phyloP scores from a whole-genome alignment of 1,140 invertebrate genomes.

The Neodiprion fabricii region DNA sequence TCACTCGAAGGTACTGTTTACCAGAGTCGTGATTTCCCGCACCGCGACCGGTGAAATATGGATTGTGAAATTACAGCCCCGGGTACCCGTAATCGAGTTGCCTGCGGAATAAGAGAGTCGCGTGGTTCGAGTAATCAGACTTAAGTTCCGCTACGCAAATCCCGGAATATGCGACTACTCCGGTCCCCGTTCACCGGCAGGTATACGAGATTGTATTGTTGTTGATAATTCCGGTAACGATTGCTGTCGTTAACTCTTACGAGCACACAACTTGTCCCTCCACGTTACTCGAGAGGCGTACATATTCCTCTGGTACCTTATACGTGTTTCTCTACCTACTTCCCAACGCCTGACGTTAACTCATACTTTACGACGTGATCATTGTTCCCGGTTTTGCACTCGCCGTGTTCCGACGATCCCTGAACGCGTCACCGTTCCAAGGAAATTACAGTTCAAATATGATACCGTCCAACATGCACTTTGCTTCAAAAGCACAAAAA shows the following conservation, averaged over 20 bases:
- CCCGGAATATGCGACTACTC: neutral
- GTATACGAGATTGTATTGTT: neutral
- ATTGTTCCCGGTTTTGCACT: neutral
- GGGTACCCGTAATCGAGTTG: neutral
- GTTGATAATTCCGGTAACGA: neutral
- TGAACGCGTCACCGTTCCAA: no score
- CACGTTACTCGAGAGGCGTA: neutral
- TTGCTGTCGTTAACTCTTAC: neutral
- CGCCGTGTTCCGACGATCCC: neutral
- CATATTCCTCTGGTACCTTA: neutral
- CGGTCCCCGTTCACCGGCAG: slow-evolving; percentile 4
- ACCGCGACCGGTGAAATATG: neutral
- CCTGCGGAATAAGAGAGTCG: no score
- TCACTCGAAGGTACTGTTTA: no score
- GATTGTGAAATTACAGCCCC: neutral
- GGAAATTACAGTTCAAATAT: no score
- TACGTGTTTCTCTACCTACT: no score
- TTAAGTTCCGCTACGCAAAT: neutral
- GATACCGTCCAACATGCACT: no score
- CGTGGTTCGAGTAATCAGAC: no score
- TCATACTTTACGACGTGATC: neutral
- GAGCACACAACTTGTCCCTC: neutral
- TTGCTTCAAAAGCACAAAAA: no score
- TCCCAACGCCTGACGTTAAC: neutral
- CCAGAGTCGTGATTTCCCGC: neutral